Evolutionary conservation across 92 coral and sea anemone species (phyloP).

Genomic region (Ricordea florida): DNA sequence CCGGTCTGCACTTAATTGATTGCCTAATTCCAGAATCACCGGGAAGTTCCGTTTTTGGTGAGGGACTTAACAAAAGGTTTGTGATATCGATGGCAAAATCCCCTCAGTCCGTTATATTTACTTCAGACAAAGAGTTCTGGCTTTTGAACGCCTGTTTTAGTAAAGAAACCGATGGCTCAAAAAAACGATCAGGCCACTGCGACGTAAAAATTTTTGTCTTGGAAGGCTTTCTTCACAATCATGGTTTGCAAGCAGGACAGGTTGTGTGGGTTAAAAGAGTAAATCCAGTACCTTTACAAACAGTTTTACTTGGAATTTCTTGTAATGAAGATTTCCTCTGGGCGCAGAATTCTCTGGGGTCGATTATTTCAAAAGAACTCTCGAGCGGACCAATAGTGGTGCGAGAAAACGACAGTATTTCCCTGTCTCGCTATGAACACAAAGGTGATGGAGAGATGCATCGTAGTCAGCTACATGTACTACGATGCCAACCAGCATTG

Average conservation of each 20-base stretch:
- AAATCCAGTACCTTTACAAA: constrained; percentile 46
- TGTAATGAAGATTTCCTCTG: constrained; percentile 31
- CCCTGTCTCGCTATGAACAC: neutral
- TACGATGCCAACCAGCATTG: constrained; percentile 65
- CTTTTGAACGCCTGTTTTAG: constrained; percentile 10
- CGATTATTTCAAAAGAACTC: constrained; percentile 4
- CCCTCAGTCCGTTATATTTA: neutral
- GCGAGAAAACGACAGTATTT: constrained; percentile 21
- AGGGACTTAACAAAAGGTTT: constrained; percentile 2
- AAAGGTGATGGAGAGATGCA: neutral
- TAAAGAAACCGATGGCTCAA: constrained; percentile 5
- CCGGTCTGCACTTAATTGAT: constrained; percentile 11
- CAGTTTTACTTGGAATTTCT: constrained; percentile 48
- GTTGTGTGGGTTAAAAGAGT: constrained; percentile 29
- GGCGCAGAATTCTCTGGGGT: constrained; percentile 14
- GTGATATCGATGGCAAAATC: constrained; percentile 21
- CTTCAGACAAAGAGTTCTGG: neutral
- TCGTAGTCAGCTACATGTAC: neutral
- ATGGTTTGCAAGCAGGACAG: constrained; percentile 14
- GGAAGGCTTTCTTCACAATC: neutral
- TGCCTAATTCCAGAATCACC: constrained; percentile 1
- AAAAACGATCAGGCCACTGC: neutral
- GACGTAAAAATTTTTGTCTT: constrained; percentile 9
- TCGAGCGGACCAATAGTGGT: constrained; percentile 19
- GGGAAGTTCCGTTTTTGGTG: neutral